A percentile compares a stretch with the other conserved stretches of the same genome.
Evolutionary conservation across 2,797 vertebrate genomes (phyloP).

Genomic region (Pseudocheirus occidentalis): DNA sequence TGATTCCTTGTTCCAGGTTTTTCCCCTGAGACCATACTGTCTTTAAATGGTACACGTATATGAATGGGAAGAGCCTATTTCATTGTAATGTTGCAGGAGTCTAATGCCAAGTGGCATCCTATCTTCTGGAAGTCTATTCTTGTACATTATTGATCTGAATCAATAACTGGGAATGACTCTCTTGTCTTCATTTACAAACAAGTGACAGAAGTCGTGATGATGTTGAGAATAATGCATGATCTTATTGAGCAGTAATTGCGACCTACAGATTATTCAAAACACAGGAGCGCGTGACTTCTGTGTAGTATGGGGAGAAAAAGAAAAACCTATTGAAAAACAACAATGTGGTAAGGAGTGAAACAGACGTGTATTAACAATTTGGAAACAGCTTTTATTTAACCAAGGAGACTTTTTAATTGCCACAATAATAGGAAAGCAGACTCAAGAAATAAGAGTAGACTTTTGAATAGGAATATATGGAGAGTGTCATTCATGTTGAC

Average conservation of each 20-base stretch:
- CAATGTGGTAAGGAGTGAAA: constrained; percentile 11
- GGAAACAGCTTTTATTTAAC: neutral
- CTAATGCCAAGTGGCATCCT: too few relatives aligned
- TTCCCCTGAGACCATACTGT: too few relatives aligned
- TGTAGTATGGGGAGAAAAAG: constrained; percentile 36
- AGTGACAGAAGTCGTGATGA: constrained; percentile 17
- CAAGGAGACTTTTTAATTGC: neutral
- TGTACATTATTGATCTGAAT: neutral
- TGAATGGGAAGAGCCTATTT: too few relatives aligned
- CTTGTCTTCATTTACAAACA: constrained; percentile 28
- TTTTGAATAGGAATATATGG: neutral
- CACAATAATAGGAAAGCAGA: constrained; percentile 1
- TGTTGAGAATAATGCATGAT: constrained; percentile 14
- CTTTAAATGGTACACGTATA: too few relatives aligned
- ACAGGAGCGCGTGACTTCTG: neutral
- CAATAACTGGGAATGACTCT: constrained; percentile 26
- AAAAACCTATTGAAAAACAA: neutral
- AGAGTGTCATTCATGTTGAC: neutral
- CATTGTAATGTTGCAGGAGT: too few relatives aligned
- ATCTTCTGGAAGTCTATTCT: constrained; percentile 14
- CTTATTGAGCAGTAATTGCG: neutral
- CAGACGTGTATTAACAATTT: constrained; percentile 7
- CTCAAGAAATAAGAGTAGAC: neutral
- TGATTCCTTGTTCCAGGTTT: too few relatives aligned
- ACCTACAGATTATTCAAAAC: constrained; percentile 25